phyloP scores from a whole-genome alignment of 2,797 vertebrate species.

The Sandelia bainsii region DNA sequence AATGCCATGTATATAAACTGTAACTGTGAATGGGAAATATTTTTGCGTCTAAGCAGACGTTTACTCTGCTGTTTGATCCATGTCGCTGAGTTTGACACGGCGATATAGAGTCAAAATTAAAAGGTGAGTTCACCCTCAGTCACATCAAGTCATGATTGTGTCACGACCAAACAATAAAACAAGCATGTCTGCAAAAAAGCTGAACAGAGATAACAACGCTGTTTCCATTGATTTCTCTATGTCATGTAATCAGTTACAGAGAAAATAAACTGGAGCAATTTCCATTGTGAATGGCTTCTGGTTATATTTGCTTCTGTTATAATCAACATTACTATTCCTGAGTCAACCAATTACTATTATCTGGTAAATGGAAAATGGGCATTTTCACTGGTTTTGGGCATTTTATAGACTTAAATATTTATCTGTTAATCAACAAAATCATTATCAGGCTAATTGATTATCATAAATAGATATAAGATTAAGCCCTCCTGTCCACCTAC shows the following conservation, averaged over 20 bases:
- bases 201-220: not conserved
- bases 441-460: not conserved
- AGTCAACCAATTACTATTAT: too few relatives aligned
- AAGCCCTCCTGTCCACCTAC: not conserved
- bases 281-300: not conserved
- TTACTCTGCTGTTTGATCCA: not conserved
- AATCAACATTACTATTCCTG: not conserved
- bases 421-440: not conserved
- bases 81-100: not conserved
- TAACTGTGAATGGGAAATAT: rapidly evolving
- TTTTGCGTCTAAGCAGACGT: rapidly evolving
- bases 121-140: constrained; percentile 18
- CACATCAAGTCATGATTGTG: not conserved
- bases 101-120: not conserved
- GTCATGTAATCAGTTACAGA: too few relatives aligned
- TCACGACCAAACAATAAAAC: not conserved
- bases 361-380: too few relatives aligned
- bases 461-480: not conserved
- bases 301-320: not conserved
- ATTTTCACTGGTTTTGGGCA: not conserved
- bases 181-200: not conserved
- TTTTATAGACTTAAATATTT: not conserved
- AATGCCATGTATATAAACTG: not conserved
- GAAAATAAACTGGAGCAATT: not conserved
- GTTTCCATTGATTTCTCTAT: not conserved